These are phyloP conservation scores for Apodemus agrarius DNA, from an alignment of 2,797 vertebrate species.

Conservation along the genomic window DNA sequence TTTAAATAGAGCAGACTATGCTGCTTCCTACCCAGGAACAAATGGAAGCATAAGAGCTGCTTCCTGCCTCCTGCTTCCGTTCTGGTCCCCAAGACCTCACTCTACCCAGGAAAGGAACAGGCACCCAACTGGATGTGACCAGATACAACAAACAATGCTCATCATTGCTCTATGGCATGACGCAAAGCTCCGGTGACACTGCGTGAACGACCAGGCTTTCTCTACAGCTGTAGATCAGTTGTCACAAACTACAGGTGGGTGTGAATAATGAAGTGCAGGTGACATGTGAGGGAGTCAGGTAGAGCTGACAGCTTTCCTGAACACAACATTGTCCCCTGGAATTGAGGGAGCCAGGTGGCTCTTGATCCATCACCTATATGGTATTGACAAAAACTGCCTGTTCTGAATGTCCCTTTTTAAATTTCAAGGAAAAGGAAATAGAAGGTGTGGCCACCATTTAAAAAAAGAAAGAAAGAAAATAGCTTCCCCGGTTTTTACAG, in stretches of 20 bases:
- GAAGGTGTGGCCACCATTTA: neutral
- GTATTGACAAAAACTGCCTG: neutral
- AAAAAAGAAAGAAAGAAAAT: neutral
- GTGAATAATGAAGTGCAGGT: neutral
- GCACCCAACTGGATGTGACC: neutral
- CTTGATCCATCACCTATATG: neutral
- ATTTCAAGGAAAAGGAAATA: neutral
- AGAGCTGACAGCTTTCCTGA: neutral
- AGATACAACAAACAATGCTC: neutral
- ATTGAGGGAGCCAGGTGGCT: neutral
- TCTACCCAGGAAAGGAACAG: neutral
- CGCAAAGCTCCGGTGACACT: neutral
- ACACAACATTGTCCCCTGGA: neutral
- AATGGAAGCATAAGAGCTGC: neutral
- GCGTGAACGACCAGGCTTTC: neutral
- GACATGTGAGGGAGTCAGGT: no score
- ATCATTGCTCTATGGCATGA: neutral
- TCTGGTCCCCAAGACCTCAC: neutral
- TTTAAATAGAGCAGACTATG: neutral
- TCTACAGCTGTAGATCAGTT: neutral
- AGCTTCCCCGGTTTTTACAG: neutral
- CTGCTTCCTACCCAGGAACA: neutral
- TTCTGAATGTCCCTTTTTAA: neutral
- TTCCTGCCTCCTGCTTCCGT: neutral
- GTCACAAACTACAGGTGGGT: neutral